Evolutionary conservation across 2,113 vertebrate species (phyloP).

Genomic region (Engraulis encrasicolus): DNA sequence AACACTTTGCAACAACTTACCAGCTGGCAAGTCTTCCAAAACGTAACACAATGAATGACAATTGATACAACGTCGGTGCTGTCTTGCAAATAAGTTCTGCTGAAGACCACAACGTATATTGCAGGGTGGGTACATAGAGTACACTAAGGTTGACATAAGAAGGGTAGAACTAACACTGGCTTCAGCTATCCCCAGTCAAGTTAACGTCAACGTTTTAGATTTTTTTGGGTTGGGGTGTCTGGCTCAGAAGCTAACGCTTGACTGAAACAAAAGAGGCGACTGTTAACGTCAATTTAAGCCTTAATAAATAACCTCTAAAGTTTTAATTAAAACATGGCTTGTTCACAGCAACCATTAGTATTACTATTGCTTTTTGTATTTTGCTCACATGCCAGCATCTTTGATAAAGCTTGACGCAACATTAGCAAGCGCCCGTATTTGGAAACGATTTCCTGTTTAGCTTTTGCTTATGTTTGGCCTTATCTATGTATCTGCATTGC

Average conservation of each 20-base stretch:
- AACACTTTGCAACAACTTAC: background rate
- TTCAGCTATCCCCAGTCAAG: background rate
- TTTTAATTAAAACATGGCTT: no score
- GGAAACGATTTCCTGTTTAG: constrained; percentile 9
- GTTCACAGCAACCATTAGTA: background rate
- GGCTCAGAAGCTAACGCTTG: background rate
- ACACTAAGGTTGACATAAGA: background rate
- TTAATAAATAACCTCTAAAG: background rate
- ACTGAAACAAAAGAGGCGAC: background rate
- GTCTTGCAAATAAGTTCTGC: background rate
- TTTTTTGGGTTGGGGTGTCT: no score
- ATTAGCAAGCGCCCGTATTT: background rate
- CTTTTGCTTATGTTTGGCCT: background rate
- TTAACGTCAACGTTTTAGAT: no score
- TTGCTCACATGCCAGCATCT: background rate
- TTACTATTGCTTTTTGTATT: background rate
- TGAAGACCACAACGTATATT: background rate
- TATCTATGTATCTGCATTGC: background rate
- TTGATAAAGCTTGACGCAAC: background rate
- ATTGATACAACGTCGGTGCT: background rate
- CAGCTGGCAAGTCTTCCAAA: background rate
- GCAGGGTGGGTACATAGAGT: background rate
- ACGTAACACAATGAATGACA: background rate
- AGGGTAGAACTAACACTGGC: background rate
- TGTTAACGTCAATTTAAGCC: background rate